phyloP scores from a whole-genome alignment of 2,888 invertebrate genomes.

The Artemia sinica region DNA sequence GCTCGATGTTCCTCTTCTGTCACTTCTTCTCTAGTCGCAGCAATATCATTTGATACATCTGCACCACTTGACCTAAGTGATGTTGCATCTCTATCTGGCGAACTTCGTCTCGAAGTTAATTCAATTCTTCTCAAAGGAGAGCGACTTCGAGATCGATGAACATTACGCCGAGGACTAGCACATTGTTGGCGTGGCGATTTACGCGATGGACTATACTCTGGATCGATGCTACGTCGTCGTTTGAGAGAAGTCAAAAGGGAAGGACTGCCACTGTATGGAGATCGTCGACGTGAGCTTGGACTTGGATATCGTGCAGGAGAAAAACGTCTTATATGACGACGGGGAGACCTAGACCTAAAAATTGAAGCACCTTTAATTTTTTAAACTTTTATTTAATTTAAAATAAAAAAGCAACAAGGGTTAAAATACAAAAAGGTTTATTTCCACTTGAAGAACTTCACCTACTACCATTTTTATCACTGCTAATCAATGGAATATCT shows the following conservation, averaged over 20 bases:
- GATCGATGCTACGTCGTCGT: constrained; percentile 1
- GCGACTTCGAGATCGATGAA: not conserved
- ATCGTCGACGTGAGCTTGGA: not conserved
- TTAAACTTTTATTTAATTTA: too few relatives aligned
- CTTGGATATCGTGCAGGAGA: not conserved
- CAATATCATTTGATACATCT: not conserved
- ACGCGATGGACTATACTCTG: not conserved
- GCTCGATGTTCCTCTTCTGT: not conserved
- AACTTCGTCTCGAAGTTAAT: not conserved
- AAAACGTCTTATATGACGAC: not conserved
- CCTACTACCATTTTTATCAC: too few relatives aligned
- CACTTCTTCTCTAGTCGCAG: not conserved
- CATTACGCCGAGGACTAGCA: not conserved
- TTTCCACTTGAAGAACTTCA: too few relatives aligned
- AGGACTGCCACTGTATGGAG: not conserved
- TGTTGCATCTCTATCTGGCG: not conserved
- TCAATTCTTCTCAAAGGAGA: constrained; percentile 4
- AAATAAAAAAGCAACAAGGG: too few relatives aligned
- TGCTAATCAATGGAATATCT: too few relatives aligned
- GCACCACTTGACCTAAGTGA: not conserved
- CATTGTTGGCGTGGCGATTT: not conserved
- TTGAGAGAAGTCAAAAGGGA: not conserved
- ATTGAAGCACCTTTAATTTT: not conserved
- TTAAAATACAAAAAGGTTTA: too few relatives aligned
- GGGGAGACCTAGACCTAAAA: not conserved